Base-by-base conservation (phyloP, 2,113 vertebrate species). In the Siniperca knerii region DNA sequence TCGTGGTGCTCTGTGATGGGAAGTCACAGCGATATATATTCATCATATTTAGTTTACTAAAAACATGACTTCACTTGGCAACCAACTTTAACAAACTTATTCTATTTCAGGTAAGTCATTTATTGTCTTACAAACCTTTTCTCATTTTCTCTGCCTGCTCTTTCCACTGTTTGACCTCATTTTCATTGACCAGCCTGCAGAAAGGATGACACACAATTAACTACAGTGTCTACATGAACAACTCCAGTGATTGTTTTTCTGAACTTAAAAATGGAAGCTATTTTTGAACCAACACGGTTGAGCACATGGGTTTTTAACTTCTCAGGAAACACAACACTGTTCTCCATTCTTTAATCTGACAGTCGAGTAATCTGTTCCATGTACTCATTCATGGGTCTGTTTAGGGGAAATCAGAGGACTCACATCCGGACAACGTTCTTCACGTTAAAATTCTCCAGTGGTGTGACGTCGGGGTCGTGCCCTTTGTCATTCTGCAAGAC, bases 91-190 rank as follows among this genome's bases (percentile, higher is more conserved):
- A 64, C 13, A 37, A 40, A 33, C 5, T 29, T 33, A 1, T 46
- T 35, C 23, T n/a, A 16, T 72, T 68, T 50, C 20, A 16, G 50
- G 2, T 23, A 21, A 33, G 2, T 21, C 8, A 57, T 46, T 77
- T 18, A 60, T 15, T 50, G 35, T 65, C 3, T 11, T 42, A 77
- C 92, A 15, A 72, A 96, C 99, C 99, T 98, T 99, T 99, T 85
- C 99, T 95, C 99, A 99, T 99, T 94, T 98, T 99, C 92, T 99
- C 99, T 13, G 99, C 99, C 95, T 99, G 98, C 72, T 99, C 99
- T 95, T 99, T 99, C 99, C 99, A 99, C 90, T 98, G 98, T 75
- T 99, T 99, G 64, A 99, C 99, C 96, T 99, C 98, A 81, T 99
- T 99, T 95, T 99, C 99, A 92, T 99, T 99, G 82, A 99, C 99